Percentiles rank a stretch among this genome's conserved stretches.
phyloP scores from a whole-genome alignment of 2,888 invertebrate species.

The Cosmorhoe ocellata region DNA sequence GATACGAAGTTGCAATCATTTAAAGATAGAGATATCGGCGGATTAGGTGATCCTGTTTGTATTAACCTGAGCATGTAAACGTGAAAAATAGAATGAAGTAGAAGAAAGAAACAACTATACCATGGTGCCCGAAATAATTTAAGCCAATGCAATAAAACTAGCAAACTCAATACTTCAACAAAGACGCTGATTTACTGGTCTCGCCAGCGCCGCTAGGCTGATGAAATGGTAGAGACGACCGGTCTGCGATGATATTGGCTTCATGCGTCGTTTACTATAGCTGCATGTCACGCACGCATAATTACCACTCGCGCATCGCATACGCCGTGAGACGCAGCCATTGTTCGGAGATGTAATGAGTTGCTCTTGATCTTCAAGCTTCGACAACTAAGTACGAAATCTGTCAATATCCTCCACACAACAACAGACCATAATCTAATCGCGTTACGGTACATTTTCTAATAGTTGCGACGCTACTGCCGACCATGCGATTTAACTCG shows the following conservation, averaged over 20 bases:
- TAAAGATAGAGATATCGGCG: no score
- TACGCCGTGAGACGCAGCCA: conserved; percentile 19
- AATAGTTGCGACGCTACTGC: neutral
- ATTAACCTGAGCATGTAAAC: no score
- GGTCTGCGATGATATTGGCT: conserved; percentile 25
- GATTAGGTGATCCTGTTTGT: no score
- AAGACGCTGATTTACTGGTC: conserved; percentile 1
- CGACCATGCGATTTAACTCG: conserved; percentile 3
- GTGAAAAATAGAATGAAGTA: no score
- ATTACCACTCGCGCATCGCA: conserved; percentile 29
- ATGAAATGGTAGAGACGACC: conserved; percentile 20
- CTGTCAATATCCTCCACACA: conserved; percentile 11
- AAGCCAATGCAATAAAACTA: neutral
- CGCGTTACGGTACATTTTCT: conserved; percentile 6
- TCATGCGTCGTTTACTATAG: conserved; percentile 31
- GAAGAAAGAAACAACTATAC: no score
- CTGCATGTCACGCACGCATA: conserved; percentile 31
- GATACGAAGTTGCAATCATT: no score
- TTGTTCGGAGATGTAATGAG: conserved; percentile 27
- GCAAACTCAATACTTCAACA: neutral
- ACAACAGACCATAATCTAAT: conserved; percentile 4
- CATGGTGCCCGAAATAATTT: no score
- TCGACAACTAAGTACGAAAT: conserved; percentile 4
- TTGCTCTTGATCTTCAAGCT: conserved; percentile 22
- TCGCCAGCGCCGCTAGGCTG: conserved; percentile 4